Evolutionary conservation across 2,888 invertebrate species (phyloP).

Genomic region (Cosmia pyralina): DNA sequence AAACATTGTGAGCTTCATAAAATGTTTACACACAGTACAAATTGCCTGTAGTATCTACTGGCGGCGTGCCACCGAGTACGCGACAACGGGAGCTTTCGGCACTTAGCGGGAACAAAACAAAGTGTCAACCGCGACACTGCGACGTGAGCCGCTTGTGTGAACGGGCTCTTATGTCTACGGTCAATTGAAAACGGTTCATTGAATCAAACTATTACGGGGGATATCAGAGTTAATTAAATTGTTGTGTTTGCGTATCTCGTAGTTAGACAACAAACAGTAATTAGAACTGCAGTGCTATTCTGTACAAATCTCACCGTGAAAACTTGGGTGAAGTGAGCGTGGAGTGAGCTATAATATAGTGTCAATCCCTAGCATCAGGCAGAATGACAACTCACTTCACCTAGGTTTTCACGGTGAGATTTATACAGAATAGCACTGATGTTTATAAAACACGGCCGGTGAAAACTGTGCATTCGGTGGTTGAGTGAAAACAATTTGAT

Average conservation of each 20-base stretch:
- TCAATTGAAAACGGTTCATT: slow-evolving; percentile 37
- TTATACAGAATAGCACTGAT: too few relatives aligned
- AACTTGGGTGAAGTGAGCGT: too few relatives aligned
- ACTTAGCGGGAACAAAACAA: slow-evolving; percentile 56
- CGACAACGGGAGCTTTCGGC: slow-evolving; percentile 47
- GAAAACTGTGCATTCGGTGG: neutral
- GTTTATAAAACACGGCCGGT: slow-evolving; percentile 28
- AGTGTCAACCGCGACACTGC: slow-evolving; percentile 44
- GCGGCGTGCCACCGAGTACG: slow-evolving; percentile 51
- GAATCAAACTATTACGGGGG: slow-evolving; percentile 35
- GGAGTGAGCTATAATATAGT: too few relatives aligned
- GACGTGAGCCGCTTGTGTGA: slow-evolving; percentile 43
- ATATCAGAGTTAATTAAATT: slow-evolving; percentile 43
- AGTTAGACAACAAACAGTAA: slow-evolving; percentile 32
- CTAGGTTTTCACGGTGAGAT: too few relatives aligned
- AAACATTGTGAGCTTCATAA: slow-evolving; percentile 45
- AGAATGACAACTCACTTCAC: too few relatives aligned
- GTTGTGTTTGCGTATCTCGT: slow-evolving; percentile 44
- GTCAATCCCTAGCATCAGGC: too few relatives aligned
- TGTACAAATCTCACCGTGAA: too few relatives aligned
- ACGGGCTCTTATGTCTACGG: slow-evolving; percentile 24
- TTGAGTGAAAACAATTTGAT: slow-evolving; percentile 11
- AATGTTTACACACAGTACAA: slow-evolving; percentile 57
- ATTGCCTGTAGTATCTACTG: slow-evolving; percentile 58
- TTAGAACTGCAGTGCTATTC: too few relatives aligned